A percentile compares a stretch with the other conserved stretches of the same genome.
These are phyloP conservation scores for Nomada lathburiana DNA, from an alignment of 2,888 invertebrate genomes.

Conservation along the genomic window DNA sequence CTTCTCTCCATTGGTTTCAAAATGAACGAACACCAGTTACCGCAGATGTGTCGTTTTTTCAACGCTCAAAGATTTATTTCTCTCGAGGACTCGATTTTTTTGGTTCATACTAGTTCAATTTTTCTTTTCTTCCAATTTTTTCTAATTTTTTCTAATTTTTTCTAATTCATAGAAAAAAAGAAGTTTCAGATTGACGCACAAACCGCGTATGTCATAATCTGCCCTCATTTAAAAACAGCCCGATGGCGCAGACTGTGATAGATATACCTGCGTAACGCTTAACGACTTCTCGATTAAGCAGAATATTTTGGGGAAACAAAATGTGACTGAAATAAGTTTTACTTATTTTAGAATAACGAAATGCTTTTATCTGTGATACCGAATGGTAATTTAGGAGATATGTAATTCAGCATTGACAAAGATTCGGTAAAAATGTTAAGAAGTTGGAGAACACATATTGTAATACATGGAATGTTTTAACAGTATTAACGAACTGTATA, in stretches of 20 bases:
- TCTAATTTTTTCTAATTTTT: slow-evolving; percentile 5
- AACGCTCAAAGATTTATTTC: neutral
- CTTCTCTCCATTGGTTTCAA: neutral
- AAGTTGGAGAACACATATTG: slow-evolving; percentile 15
- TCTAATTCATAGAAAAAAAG: slow-evolving; percentile 3
- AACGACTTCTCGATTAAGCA: slow-evolving; percentile 23
- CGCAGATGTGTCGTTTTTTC: neutral
- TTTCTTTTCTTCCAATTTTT: neutral
- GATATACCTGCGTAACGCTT: slow-evolving; percentile 23
- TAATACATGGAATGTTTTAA: slow-evolving; percentile 16
- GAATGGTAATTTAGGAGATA: slow-evolving; percentile 30
- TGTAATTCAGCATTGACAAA: slow-evolving; percentile 8
- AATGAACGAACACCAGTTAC: neutral
- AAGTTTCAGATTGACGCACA: slow-evolving; percentile 58
- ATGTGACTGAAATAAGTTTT: slow-evolving; percentile 19
- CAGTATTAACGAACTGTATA: slow-evolving; percentile 32
- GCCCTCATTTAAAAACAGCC: slow-evolving; percentile 10
- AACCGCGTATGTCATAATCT: slow-evolving; percentile 45
- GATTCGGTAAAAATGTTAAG: slow-evolving; percentile 9
- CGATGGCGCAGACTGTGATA: slow-evolving; percentile 47
- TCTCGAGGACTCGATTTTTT: neutral
- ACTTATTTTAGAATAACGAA: slow-evolving; percentile 19
- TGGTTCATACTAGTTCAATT: neutral
- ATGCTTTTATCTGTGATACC: slow-evolving; percentile 33
- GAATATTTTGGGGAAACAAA: neutral